Conservation (phyloP, 1,140 invertebrate genomes). For the Protaetia brevitarsis region DNA sequence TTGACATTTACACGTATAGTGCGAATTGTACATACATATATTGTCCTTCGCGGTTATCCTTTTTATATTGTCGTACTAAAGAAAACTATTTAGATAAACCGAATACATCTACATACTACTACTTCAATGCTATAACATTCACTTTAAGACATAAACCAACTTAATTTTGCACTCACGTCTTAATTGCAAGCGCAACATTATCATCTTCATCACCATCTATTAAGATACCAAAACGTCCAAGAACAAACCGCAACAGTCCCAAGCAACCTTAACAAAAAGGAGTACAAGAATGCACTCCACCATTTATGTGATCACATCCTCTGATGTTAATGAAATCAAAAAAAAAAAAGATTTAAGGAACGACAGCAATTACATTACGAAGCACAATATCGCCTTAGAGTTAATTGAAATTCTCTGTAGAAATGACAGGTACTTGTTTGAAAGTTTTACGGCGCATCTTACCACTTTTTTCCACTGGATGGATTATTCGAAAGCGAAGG, state of each 20-base stretch:
- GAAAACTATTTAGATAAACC: no score
- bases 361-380: conserved; percentile 10
- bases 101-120: no score
- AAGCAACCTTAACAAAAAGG: no score
- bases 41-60: no score
- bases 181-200: no score
- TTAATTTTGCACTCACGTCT: background rate
- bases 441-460: conserved; percentile 3
- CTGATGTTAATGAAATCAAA: background rate
- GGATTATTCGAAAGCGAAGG: background rate
- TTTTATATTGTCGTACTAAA: no score
- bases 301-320: background rate
- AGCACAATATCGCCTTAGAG: background rate
- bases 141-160: background rate
- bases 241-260: no score
- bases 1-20: background rate
- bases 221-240: no score
- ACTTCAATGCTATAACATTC: no score
- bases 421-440: background rate
- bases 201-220: no score
- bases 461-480: background rate
- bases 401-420: conserved; percentile 15
- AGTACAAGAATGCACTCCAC: background rate
- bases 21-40: background rate
- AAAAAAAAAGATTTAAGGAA: background rate